A percentile compares a stretch with the other conserved stretches of the same genome.
Conservation (phyloP, 2,797 vertebrate genomes). For the Emys orbicularis region DNA sequence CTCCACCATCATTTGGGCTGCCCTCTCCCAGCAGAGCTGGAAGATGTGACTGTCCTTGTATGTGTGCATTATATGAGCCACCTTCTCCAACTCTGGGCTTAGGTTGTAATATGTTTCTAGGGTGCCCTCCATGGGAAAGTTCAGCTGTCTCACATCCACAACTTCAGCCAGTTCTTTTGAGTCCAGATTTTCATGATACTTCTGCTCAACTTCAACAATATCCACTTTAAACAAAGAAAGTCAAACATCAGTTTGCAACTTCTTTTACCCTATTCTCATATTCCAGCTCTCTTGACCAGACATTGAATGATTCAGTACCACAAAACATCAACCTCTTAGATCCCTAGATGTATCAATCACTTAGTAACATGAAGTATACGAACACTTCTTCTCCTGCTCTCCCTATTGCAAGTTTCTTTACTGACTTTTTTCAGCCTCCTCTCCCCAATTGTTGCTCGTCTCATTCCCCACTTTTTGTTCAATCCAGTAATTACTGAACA, state of each 20-base stretch:
- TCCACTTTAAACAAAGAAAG: conserved; percentile 78
- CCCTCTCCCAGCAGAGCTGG: conserved; percentile 84
- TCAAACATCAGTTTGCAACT: not conserved
- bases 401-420: not conserved
- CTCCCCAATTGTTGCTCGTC: not conserved
- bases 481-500: not conserved
- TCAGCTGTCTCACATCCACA: conserved; percentile 75
- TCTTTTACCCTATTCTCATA: not conserved
- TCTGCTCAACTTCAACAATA: conserved; percentile 71
- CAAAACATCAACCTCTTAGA: rapidly evolving
- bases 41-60: conserved; percentile 87
- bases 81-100: conserved; percentile 71
- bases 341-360: not conserved
- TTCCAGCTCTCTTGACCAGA: not conserved
- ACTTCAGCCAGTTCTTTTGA: conserved; percentile 70
- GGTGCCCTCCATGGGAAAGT: rapidly evolving
- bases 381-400: not conserved
- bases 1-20: conserved; percentile 54
- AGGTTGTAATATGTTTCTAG: conserved; percentile 83
- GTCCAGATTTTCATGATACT: conserved; percentile 75
- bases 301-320: not conserved
- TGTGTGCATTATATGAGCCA: conserved; percentile 74
- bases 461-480: not conserved
- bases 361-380: not conserved
- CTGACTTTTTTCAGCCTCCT: not conserved